A percentile compares a stretch with the other conserved stretches of the same genome.
Evolutionary conservation across 2,113 vertebrate genomes (phyloP).

Genomic region (Platichthys stellatus): DNA sequence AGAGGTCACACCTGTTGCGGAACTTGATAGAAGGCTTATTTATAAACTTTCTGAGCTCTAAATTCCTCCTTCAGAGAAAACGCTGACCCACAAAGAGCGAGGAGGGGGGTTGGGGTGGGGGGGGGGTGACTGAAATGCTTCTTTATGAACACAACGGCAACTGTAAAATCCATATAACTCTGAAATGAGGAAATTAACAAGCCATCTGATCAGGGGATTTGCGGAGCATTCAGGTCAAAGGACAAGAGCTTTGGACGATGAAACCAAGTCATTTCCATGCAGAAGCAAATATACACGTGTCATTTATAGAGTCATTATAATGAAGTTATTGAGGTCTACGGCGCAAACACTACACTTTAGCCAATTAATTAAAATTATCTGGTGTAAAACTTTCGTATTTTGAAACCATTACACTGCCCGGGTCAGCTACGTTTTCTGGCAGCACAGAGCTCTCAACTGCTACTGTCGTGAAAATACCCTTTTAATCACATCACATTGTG

Average conservation of each 20-base stretch:
- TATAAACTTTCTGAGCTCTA: conserved; percentile 99
- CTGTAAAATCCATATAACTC: conserved; percentile 94
- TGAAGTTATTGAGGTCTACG: conserved; percentile 3
- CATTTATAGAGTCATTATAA: conserved; percentile 16
- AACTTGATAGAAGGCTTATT: conserved; percentile 99
- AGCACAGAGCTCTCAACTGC: conserved; percentile 15
- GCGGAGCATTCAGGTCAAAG: conserved; percentile 13
- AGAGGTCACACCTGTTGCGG: conserved; percentile 99
- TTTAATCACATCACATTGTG: conserved; percentile 69
- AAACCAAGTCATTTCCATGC: background rate
- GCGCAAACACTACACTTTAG: conserved; percentile 21
- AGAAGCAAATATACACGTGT: conserved; percentile 5
- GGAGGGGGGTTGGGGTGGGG: conserved; percentile 59
- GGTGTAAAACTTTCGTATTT: conserved; percentile 25
- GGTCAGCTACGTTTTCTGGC: conserved; percentile 34
- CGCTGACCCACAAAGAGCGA: conserved; percentile 89
- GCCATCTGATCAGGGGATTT: conserved; percentile 81
- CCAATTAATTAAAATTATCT: conserved; percentile 1
- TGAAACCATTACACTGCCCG: background rate
- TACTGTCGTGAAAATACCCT: conserved; percentile 43
- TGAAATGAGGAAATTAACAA: conserved; percentile 94
- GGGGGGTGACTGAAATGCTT: conserved; percentile 91
- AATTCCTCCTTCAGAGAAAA: conserved; percentile 98
- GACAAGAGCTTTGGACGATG: conserved; percentile 32
- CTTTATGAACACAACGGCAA: conserved; percentile 95